A percentile compares a stretch with the other conserved stretches of the same genome.
Evolutionary conservation across 2,888 invertebrate genomes (phyloP).

Genomic region (Shargacucullia verbasci): DNA sequence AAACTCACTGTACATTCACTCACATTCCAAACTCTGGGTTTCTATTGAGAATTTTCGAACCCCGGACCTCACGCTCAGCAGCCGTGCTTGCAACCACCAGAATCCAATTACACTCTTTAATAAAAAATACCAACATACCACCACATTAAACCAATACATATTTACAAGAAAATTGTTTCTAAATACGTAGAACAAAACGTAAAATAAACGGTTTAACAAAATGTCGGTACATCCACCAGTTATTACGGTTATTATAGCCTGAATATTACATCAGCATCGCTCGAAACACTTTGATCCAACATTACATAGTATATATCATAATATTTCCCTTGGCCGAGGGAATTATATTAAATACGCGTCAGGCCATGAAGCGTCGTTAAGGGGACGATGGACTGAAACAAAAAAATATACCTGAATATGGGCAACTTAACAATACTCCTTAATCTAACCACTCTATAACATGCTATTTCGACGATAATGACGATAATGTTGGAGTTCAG

Average conservation of each 20-base stretch:
- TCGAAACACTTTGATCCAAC: constrained; percentile 41
- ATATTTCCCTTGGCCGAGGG: constrained; percentile 50
- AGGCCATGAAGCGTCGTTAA: constrained; percentile 28
- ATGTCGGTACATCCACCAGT: constrained; percentile 39
- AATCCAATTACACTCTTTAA: too few relatives aligned
- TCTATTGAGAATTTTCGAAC: too few relatives aligned
- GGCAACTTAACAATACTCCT: too few relatives aligned
- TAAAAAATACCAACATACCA: too few relatives aligned
- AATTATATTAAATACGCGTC: constrained; percentile 21
- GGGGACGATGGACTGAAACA: constrained; percentile 15
- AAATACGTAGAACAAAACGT: constrained; percentile 40
- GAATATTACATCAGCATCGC: constrained; percentile 52
- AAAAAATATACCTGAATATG: too few relatives aligned
- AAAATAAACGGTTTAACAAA: constrained; percentile 55
- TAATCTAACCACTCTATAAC: too few relatives aligned
- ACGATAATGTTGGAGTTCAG: too few relatives aligned
- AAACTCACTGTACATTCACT: too few relatives aligned
- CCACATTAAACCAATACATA: neutral
- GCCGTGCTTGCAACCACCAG: too few relatives aligned
- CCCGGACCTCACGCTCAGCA: too few relatives aligned
- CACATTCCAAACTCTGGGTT: too few relatives aligned
- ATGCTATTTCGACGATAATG: too few relatives aligned
- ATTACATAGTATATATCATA: constrained; percentile 57
- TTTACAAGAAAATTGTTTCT: constrained; percentile 22
- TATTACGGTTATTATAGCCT: constrained; percentile 43